Percentiles rank a stretch among this genome's conserved stretches.
Conservation (phyloP, 92 coral and sea anemone genomes). For the Ricordea florida region DNA sequence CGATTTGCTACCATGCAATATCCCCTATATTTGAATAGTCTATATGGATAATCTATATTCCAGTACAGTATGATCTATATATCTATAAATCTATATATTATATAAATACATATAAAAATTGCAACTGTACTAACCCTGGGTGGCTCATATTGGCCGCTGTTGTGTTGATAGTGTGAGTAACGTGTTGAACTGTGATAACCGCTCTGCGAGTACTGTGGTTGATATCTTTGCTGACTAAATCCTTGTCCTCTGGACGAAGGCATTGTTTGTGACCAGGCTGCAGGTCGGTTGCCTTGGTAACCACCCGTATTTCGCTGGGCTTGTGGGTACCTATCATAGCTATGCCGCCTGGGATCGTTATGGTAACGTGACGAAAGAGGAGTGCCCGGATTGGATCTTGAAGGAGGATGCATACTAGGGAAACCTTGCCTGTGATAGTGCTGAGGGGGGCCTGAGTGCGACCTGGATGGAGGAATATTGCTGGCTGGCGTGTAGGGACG, state of each 20-base stretch:
- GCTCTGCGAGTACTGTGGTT: slow-evolving; percentile 15
- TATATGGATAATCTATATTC: no score
- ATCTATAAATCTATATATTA: no score
- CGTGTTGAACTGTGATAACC: slow-evolving; percentile 17
- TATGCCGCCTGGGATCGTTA: slow-evolving; percentile 38
- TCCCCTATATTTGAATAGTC: no score
- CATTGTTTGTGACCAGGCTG: slow-evolving; percentile 21
- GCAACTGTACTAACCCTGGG: slow-evolving; percentile 38
- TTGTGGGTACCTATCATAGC: slow-evolving; percentile 31
- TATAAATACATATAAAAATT: not conserved
- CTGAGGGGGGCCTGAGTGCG: slow-evolving; percentile 37
- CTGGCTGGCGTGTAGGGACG: slow-evolving; percentile 29
- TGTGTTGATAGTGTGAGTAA: slow-evolving; percentile 26
- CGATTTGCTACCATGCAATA: no score
- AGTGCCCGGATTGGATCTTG: slow-evolving; percentile 48
- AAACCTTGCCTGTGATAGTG: slow-evolving; percentile 34
- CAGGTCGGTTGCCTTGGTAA: slow-evolving; percentile 38
- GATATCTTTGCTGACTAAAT: not conserved
- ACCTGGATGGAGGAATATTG: slow-evolving; percentile 8
- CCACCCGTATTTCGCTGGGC: slow-evolving; percentile 26
- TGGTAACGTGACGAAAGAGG: slow-evolving; percentile 53
- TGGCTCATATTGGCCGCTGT: not conserved
- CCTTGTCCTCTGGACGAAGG: slow-evolving; percentile 11
- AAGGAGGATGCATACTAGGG: not conserved
- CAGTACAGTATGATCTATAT: no score